Conservation (phyloP, 2,797 vertebrate species). For the Columba guinea region DNA sequence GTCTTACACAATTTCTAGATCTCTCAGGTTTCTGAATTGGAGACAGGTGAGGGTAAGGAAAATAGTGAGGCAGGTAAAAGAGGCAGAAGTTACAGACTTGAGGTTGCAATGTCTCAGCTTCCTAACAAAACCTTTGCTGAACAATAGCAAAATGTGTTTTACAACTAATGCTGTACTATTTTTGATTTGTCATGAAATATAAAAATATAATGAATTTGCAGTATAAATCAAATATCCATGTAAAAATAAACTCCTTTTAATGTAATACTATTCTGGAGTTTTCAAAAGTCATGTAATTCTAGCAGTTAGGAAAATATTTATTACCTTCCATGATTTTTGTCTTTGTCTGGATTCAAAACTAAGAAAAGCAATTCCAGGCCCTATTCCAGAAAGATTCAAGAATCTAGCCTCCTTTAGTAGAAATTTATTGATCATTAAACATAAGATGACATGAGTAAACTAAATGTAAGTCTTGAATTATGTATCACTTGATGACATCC, state of each 20-base stretch:
- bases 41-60: not conserved
- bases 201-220: not conserved
- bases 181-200: not conserved
- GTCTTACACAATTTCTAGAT: not conserved
- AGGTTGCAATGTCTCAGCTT: not conserved
- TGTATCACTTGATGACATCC: not conserved
- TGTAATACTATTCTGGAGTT: not conserved
- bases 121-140: not conserved
- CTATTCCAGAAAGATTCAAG: not conserved
- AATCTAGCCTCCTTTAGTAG: not conserved
- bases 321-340: not conserved
- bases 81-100: not conserved
- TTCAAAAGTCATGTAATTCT: not conserved
- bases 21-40: not conserved
- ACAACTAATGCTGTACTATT: not conserved
- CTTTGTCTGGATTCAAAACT: not conserved
- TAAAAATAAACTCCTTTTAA: not conserved
- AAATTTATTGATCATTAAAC: not conserved
- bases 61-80: not conserved
- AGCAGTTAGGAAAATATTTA: not conserved
- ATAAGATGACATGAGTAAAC: not conserved
- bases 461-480: not conserved
- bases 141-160: not conserved
- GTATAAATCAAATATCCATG: not conserved
- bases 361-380: not conserved